Evolutionary conservation across 92 coral and sea anemone species (phyloP).

Genomic region (Palythoa grandis): DNA sequence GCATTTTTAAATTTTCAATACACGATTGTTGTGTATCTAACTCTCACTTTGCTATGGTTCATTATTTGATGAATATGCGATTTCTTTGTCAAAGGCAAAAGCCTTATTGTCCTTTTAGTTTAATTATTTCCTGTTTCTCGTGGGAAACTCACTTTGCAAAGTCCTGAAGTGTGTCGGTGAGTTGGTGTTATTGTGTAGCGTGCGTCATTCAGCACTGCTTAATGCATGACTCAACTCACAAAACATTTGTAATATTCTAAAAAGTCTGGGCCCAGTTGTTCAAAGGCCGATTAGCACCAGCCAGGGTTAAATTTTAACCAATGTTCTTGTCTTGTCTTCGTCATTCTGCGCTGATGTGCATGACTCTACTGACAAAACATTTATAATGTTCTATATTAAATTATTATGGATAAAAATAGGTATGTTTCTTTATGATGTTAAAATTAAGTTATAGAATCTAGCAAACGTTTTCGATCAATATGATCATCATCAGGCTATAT

Average conservation of each 20-base stretch:
- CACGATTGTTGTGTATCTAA: not conserved
- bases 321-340: too few species aligned
- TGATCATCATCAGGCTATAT: too few species aligned
- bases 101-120: conserved; percentile 1
- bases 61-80: conserved; percentile 5
- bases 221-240: not conserved
- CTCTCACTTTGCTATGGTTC: conserved; percentile 22
- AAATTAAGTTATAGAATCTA: too few species aligned
- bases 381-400: too few species aligned
- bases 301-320: too few species aligned
- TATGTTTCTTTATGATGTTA: too few species aligned
- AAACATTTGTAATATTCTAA: not conserved
- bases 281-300: too few species aligned
- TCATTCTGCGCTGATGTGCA: too few species aligned
- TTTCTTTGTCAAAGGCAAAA: conserved; percentile 7
- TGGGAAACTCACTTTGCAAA: conserved; percentile 28
- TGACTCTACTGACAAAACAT: too few species aligned
- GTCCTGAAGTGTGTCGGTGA: conserved; percentile 42
- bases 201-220: not conserved
- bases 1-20: not conserved
- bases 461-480: too few species aligned
- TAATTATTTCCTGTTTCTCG: conserved; percentile 46
- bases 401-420: too few species aligned
- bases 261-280: too few species aligned
- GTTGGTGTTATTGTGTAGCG: conserved; percentile 11